Evolutionary conservation across 1,140 invertebrate genomes (phyloP).

Genomic region (Calliphora vicina): DNA sequence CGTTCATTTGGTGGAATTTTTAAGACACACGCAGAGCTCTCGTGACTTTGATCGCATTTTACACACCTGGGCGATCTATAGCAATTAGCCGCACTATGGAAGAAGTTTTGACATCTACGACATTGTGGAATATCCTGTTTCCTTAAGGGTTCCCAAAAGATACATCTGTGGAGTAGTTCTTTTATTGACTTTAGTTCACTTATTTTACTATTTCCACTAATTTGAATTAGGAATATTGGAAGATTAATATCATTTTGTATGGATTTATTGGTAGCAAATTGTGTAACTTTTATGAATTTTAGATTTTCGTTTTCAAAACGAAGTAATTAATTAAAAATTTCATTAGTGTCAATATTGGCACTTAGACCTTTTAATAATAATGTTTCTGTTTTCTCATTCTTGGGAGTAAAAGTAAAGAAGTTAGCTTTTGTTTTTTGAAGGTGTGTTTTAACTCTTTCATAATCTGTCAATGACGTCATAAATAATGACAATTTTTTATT

Average conservation of each 20-base stretch:
- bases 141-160: neutral
- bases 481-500: neutral
- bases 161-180: neutral
- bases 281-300: neutral
- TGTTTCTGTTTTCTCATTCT: neutral
- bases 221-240: constrained; percentile 7
- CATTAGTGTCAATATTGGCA: neutral
- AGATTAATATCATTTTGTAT: neutral
- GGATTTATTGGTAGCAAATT: constrained; percentile 4
- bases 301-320: neutral
- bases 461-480: neutral
- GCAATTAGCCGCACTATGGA: constrained; percentile 15
- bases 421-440: neutral
- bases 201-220: neutral
- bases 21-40: neutral
- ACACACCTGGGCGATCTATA: neutral
- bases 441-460: neutral
- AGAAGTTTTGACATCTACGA: neutral
- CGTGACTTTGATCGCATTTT: neutral
- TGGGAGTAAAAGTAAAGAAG: neutral
- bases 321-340: neutral
- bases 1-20: neutral
- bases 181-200: constrained; percentile 17
- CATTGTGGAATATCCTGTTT: neutral
- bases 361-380: neutral